These are phyloP conservation scores for Alouatta caraya DNA, from an alignment of 2,797 vertebrate genomes.

Conservation along the genomic window DNA sequence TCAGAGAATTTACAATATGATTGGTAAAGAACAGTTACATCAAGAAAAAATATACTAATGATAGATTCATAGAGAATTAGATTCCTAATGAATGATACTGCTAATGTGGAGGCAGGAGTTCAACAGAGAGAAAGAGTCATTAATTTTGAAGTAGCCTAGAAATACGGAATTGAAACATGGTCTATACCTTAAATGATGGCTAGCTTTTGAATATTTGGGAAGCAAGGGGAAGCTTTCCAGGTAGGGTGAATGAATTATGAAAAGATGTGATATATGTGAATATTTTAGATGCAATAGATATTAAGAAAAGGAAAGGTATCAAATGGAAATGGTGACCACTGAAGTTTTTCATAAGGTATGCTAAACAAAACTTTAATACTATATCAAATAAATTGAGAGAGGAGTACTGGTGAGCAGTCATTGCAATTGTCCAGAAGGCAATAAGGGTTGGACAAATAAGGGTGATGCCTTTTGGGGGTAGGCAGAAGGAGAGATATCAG, in stretches of 20 bases:
- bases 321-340: neutral
- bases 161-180: neutral
- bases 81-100: neutral
- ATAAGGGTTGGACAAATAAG: neutral
- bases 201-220: neutral
- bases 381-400: neutral
- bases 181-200: neutral
- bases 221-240: neutral
- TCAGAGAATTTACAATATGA: neutral
- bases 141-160: neutral
- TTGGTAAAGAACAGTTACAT: neutral
- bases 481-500: neutral
- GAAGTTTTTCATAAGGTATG: neutral
- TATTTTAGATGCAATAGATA: neutral
- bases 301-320: neutral
- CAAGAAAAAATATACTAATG: neutral
- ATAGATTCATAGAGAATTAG: neutral
- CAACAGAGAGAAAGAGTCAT: neutral
- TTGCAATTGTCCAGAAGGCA: neutral
- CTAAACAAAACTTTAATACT: neutral
- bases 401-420: neutral
- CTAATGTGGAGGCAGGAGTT: neutral
- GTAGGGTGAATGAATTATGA: neutral
- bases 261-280: neutral
- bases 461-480: neutral